Conservation (phyloP, 2,113 vertebrate species). For the Trichechus manatus region DNA sequence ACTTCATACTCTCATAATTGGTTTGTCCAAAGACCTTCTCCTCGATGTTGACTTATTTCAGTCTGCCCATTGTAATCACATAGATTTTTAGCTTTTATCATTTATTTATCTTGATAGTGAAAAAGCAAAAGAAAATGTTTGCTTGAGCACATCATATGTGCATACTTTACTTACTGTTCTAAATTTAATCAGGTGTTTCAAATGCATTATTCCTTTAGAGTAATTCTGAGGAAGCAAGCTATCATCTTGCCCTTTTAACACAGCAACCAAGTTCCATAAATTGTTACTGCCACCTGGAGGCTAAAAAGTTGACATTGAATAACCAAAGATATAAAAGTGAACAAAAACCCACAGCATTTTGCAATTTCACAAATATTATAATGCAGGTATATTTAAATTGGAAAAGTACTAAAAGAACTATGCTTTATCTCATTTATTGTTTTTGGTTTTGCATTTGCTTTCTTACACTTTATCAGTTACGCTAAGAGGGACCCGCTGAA, state of each 20-base stretch:
- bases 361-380: neutral
- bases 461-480: neutral
- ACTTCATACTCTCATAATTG: neutral
- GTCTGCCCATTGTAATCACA: neutral
- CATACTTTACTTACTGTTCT: constrained; percentile 91
- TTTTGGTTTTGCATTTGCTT: neutral
- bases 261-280: constrained; percentile 96
- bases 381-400: neutral
- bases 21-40: neutral
- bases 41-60: neutral
- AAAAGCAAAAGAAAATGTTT: neutral
- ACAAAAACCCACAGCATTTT: neutral
- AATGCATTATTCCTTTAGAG: constrained; percentile 96
- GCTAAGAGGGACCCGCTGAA: neutral
- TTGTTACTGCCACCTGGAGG: constrained; percentile 97
- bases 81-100: neutral
- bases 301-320: constrained; percentile 84
- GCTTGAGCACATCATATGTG: neutral
- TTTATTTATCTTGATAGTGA: neutral
- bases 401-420: neutral
- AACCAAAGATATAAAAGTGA: neutral
- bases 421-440: neutral
- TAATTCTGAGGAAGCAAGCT: constrained; percentile 96
- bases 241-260: constrained; percentile 96
- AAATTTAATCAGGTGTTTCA: constrained; percentile 96